phyloP scores from a whole-genome alignment of 2,113 vertebrate species.

The Platysteira castanea region DNA sequence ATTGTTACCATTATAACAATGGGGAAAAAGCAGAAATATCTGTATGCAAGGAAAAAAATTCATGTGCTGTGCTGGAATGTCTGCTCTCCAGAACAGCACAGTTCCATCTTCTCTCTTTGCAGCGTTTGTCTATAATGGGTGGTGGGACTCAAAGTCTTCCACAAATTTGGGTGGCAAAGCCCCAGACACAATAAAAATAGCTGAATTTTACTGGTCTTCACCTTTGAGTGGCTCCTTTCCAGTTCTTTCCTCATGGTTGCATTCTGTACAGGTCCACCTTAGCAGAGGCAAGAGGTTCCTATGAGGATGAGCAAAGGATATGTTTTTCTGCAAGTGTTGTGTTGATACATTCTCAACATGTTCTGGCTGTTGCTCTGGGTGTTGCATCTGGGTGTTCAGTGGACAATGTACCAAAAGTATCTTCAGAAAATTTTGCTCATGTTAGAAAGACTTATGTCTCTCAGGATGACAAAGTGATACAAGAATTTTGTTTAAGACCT shows the following conservation, averaged over 20 bases:
- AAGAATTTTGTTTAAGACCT: background rate
- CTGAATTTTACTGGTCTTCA: background rate
- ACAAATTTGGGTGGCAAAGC: background rate
- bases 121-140: background rate
- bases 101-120: background rate
- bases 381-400: background rate
- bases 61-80: background rate
- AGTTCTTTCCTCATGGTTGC: background rate
- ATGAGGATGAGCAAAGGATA: background rate
- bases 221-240: background rate
- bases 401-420: background rate
- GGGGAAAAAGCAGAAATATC: background rate
- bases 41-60: background rate
- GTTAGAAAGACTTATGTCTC: background rate
- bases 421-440: background rate
- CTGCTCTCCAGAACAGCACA: background rate
- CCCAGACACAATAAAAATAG: background rate
- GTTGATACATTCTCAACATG: background rate
- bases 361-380: background rate
- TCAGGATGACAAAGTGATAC: background rate
- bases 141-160: background rate
- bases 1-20: background rate
- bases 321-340: background rate
- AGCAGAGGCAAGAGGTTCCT: background rate
- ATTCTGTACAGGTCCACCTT: background rate